Conservation (phyloP, 37 sponge, comb jelly and placozoan genomes). For the Ianthella basta region DNA sequence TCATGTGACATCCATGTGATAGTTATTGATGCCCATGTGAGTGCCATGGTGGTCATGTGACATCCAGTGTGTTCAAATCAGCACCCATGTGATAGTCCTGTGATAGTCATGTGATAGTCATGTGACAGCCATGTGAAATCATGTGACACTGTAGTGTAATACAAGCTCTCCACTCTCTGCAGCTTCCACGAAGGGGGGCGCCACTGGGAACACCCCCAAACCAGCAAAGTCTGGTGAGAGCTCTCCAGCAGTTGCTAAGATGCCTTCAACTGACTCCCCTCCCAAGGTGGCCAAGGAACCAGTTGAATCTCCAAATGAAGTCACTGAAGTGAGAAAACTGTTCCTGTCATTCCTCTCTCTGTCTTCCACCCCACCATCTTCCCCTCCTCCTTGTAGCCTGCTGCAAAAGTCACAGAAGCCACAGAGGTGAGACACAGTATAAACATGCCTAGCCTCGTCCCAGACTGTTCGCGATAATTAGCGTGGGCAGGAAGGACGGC, state of each 20-base stretch:
- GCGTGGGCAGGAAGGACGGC: too few relatives aligned
- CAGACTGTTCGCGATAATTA: too few relatives aligned
- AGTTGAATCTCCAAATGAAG: neutral
- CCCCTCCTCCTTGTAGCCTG: too few relatives aligned
- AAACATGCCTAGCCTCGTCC: too few relatives aligned
- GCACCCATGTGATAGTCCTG: too few relatives aligned
- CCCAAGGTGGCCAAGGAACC: slow-evolving; percentile 6
- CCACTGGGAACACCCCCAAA: neutral
- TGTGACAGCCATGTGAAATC: too few relatives aligned
- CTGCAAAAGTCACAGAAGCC: neutral
- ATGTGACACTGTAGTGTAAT: neutral
- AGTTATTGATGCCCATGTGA: too few relatives aligned
- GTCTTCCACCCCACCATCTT: neutral
- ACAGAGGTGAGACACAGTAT: neutral
- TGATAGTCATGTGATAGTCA: too few relatives aligned
- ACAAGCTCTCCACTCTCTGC: slow-evolving; percentile 67
- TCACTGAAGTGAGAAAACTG: too few relatives aligned
- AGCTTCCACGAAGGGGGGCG: slow-evolving; percentile 53
- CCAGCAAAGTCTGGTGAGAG: neutral
- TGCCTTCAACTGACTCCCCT: neutral
- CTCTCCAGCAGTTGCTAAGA: neutral
- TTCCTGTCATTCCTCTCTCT: too few relatives aligned
- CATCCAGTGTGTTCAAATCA: too few relatives aligned
- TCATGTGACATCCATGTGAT: neutral
- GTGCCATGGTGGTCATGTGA: neutral